Evolutionary conservation across 2,113 vertebrate genomes (phyloP).

Genomic region (Pomatorhinus ruficollis): DNA sequence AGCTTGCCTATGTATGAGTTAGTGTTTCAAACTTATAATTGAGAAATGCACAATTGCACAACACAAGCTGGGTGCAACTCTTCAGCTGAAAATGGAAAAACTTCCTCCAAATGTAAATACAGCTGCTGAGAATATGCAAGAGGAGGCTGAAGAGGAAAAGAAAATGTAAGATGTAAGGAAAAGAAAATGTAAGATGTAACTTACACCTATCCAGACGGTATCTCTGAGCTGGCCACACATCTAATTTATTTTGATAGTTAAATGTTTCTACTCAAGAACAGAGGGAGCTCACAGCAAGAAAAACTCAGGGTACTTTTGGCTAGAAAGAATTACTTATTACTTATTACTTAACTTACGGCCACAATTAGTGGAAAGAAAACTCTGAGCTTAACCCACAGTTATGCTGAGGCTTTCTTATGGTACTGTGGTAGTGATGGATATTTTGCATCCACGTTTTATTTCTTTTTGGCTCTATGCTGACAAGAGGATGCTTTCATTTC

Average conservation of each 20-base stretch:
- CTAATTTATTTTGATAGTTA: not conserved
- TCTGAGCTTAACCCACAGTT: not conserved
- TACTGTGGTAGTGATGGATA: not conserved
- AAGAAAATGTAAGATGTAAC: not conserved
- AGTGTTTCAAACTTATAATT: not conserved
- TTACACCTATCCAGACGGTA: not conserved
- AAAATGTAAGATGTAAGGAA: not conserved
- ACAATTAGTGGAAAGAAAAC: not conserved
- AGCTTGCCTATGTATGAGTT: not conserved
- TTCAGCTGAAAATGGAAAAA: not conserved
- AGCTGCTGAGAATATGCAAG: not conserved
- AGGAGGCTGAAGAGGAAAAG: not conserved
- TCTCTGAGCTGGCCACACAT: not conserved
- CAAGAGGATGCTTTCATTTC: not conserved
- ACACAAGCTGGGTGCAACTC: not conserved
- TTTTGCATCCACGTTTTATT: not conserved
- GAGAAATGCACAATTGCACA: not conserved
- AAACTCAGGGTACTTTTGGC: not conserved
- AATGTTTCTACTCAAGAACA: not conserved
- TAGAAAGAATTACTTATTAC: not conserved
- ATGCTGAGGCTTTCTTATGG: not conserved
- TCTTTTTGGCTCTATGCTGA: not conserved
- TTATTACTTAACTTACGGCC: not conserved
- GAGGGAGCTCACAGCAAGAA: not conserved
- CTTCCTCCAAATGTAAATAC: not conserved